Conservation (phyloP, 2,113 vertebrate genomes). For the Etia nguti region DNA sequence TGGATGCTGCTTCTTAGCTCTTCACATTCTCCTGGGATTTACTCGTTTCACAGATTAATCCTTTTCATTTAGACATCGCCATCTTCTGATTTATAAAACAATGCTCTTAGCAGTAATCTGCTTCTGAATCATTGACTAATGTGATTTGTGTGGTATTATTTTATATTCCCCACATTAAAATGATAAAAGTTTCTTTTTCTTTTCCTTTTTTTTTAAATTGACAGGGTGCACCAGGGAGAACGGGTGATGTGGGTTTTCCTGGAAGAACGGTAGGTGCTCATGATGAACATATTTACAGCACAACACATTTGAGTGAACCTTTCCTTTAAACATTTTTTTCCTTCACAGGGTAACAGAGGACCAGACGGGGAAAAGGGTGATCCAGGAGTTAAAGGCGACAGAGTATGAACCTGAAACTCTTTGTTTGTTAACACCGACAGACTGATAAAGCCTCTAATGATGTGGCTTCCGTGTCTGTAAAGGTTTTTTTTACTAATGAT, state of each 20-base stretch:
- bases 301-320: neutral
- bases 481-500: neutral
- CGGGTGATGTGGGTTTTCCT: constrained; percentile 68
- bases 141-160: neutral
- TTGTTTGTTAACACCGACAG: neutral
- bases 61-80: neutral
- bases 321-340: neutral
- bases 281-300: neutral
- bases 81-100: neutral
- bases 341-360: constrained; percentile 72
- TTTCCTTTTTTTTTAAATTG: neutral
- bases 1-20: neutral
- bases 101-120: neutral
- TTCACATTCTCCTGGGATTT: neutral
- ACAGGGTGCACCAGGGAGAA: constrained; percentile 75
- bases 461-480: neutral
- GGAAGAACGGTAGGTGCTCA: constrained; percentile 69
- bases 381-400: constrained; percentile 76
- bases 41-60: neutral
- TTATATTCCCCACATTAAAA: neutral
- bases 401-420: constrained; percentile 61
- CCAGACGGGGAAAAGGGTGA: constrained; percentile 76
- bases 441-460: neutral
- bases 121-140: neutral
- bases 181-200: neutral